Evolutionary conservation across 2,797 vertebrate species (phyloP).

Genomic region (Anabacerthia variegaticeps): DNA sequence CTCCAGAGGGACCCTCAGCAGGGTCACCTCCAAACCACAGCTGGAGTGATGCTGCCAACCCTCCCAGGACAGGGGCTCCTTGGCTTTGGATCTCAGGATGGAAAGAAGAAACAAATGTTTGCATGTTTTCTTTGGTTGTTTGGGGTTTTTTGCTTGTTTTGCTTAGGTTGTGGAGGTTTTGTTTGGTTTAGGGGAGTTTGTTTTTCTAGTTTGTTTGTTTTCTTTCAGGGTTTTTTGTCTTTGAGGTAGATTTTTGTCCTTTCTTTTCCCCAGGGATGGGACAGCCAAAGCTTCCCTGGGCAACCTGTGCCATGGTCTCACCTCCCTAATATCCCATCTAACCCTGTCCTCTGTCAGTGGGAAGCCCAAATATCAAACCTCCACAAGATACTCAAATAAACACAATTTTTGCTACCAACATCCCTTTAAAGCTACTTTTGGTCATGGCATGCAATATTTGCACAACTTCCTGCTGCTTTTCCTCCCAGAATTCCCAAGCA

Average conservation of each 20-base stretch:
- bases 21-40: background rate
- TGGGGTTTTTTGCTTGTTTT: background rate
- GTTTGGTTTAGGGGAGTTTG: background rate
- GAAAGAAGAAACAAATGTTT: too few species aligned
- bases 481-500: background rate
- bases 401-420: background rate
- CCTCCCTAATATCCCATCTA: too few species aligned
- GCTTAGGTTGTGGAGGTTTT: too few species aligned
- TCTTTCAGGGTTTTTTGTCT: background rate
- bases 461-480: accelerated
- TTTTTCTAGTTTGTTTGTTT: background rate
- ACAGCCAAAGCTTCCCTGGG: too few species aligned
- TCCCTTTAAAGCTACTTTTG: too few species aligned
- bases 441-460: background rate
- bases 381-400: accelerated
- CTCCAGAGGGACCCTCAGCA: background rate
- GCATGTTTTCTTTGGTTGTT: too few species aligned
- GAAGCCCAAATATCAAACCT: background rate
- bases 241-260: background rate
- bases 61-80: accelerated
- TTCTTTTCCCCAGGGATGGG: background rate
- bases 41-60: accelerated
- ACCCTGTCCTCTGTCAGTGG: background rate
- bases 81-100: background rate
- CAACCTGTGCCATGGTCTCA: too few species aligned